Conservation (phyloP, 2,888 invertebrate species). For the Platerodrilus igneus region DNA sequence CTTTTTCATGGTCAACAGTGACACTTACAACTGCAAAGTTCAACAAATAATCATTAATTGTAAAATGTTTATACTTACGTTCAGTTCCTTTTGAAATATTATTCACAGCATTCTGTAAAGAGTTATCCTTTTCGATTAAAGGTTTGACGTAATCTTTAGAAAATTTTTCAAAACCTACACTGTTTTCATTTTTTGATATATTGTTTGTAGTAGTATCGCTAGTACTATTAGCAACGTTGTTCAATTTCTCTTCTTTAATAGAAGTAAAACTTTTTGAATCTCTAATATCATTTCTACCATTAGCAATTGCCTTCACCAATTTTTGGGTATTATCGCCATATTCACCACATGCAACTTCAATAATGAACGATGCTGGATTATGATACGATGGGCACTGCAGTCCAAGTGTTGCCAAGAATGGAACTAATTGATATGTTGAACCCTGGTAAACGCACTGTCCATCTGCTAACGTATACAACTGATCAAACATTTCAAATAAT, state of each 20-base stretch:
- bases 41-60: constrained; percentile 7
- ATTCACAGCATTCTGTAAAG: constrained; percentile 56
- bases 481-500: constrained; percentile 94
- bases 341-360: constrained; percentile 95
- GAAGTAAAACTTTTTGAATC: constrained; percentile 66
- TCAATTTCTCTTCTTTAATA: constrained; percentile 42
- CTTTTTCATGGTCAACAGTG: constrained; percentile 61
- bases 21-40: constrained; percentile 51
- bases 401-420: constrained; percentile 72
- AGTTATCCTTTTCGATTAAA: constrained; percentile 50
- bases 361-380: constrained; percentile 94
- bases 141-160: constrained; percentile 32
- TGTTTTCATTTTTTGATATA: constrained; percentile 24
- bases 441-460: constrained; percentile 95
- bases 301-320: constrained; percentile 78
- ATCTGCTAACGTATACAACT: constrained; percentile 88
- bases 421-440: constrained; percentile 77
- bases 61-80: constrained; percentile 6
- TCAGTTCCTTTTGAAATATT: constrained; percentile 55
- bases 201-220: constrained; percentile 45
- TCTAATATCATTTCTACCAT: constrained; percentile 77
- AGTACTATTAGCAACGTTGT: constrained; percentile 45
- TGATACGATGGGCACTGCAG: constrained; percentile 93
- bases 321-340: constrained; percentile 87
- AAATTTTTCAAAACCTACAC: constrained; percentile 34